Evolutionary conservation across 2,888 invertebrate genomes (phyloP), one percentile per base, ranked within the genome.

Genomic region (Pammene fasciana): DNA sequence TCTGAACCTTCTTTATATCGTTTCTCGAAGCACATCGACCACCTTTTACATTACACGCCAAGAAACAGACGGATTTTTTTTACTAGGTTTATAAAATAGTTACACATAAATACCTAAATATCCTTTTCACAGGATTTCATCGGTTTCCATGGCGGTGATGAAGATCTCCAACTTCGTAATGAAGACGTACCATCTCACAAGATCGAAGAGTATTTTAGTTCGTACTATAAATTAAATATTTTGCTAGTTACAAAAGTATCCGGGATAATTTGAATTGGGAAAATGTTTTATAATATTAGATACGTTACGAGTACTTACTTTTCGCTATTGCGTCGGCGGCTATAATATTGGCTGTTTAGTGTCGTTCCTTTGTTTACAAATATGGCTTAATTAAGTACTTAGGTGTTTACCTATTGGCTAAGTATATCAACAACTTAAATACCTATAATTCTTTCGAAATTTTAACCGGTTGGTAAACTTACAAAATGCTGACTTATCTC

Each of bases 151-250:
- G 36, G 52, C 45, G 52, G 57, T 68, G 68, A 64, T 65, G 57
- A 68, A 65, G 68, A 68, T 36, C 52, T 64, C 36, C 57, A 43
- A 64, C 68, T 68, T 64, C 64, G 52, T n/a, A 36, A 50, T 45
- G 64, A 68, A 64, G 64, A 68, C 52, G 56, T 45, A 65, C 55
- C 62, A 68, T 62, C 67, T 45, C 57, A 45, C 13, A 57, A 67
- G 57, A 59, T 59, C 64, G 64, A 68, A 59, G 64, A 65, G 11
- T 68, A 65, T 52, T 68, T 68, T 64, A 65, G 68, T 68, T 68
- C 64, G 36, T 52, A 68, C 10, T 57, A 68, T 68, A 68, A 64
- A 45, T 68, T 34, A 52, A 54, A 64, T 65, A 59, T 45, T 68
- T 65, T 68, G 45, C 57, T 68, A 68, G 64, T 68, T 64, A 52